phyloP scores from a whole-genome alignment of 2,888 invertebrate species.

The Globia sparganii region DNA sequence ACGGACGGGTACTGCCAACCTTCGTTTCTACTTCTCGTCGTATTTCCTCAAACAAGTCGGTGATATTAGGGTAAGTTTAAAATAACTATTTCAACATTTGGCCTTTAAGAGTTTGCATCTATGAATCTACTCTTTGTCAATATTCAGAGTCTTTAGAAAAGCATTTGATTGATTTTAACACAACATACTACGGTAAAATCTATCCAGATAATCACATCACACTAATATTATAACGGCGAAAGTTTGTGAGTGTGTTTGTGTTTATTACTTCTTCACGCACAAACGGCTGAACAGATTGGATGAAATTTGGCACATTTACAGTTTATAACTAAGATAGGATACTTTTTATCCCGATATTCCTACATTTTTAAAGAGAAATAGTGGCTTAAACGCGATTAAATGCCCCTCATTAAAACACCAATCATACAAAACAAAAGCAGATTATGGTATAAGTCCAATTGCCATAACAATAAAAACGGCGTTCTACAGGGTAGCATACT shows the following conservation, averaged over 20 bases:
- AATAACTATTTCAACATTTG: background rate
- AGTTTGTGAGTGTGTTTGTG: too few relatives aligned
- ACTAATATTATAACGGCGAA: too few relatives aligned
- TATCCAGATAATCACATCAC: background rate
- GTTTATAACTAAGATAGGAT: too few relatives aligned
- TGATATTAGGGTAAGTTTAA: constrained; percentile 81
- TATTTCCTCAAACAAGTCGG: constrained; percentile 87
- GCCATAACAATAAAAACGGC: background rate
- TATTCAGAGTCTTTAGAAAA: background rate
- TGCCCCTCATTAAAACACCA: background rate
- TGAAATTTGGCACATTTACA: too few relatives aligned
- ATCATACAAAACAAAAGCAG: background rate
- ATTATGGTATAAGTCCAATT: background rate
- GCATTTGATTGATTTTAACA: constrained; percentile 29
- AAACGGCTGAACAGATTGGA: too few relatives aligned
- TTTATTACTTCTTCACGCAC: too few relatives aligned
- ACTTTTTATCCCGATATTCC: too few relatives aligned
- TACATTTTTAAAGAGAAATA: too few relatives aligned
- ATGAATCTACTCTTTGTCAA: background rate
- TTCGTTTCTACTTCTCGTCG: constrained; percentile 86
- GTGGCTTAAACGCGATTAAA: background rate
- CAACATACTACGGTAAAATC: background rate
- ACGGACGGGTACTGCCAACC: constrained; percentile 74
- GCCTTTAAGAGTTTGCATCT: background rate
- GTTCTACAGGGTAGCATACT: constrained; percentile 22